A percentile compares a stretch with the other conserved stretches of the same genome.
Evolutionary conservation across 2,113 vertebrate genomes (phyloP).

Genomic region (Clarias magur): DNA sequence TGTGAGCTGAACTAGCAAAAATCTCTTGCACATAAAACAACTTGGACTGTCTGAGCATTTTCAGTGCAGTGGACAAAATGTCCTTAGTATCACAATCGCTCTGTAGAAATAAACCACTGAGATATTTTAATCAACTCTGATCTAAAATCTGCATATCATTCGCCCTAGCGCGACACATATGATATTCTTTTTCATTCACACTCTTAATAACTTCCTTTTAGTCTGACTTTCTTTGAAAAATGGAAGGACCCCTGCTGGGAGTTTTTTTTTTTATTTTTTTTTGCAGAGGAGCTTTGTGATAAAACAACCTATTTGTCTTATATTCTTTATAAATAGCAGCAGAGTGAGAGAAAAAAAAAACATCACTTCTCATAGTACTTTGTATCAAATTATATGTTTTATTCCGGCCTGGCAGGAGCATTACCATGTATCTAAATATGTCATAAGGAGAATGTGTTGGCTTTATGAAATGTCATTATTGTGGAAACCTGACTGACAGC

Average conservation of each 20-base stretch:
- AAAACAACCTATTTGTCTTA: conserved; percentile 16
- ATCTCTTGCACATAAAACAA: background rate
- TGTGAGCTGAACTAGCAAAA: background rate
- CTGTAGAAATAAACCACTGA: background rate
- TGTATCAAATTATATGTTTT: conserved; percentile 19
- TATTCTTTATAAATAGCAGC: conserved; percentile 27
- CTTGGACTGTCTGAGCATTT: background rate
- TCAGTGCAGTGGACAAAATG: background rate
- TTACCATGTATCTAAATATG: background rate
- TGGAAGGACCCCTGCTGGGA: conserved; percentile 1
- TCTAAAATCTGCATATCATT: background rate
- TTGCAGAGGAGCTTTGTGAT: conserved; percentile 11
- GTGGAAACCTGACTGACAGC: conserved; percentile 3
- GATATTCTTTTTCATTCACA: background rate
- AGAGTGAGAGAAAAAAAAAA: conserved; percentile 1
- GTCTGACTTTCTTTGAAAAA: background rate
- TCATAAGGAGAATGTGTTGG: background rate
- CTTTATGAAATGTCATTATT: background rate
- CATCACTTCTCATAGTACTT: background rate
- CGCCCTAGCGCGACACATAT: background rate
- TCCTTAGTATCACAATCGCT: background rate
- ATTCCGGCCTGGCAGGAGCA: background rate
- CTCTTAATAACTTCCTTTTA: conserved; percentile 24
- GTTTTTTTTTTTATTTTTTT: background rate
- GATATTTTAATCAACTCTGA: background rate